phyloP scores from a whole-genome alignment of 2,888 invertebrate species.

The Clitarchus hookeri region DNA sequence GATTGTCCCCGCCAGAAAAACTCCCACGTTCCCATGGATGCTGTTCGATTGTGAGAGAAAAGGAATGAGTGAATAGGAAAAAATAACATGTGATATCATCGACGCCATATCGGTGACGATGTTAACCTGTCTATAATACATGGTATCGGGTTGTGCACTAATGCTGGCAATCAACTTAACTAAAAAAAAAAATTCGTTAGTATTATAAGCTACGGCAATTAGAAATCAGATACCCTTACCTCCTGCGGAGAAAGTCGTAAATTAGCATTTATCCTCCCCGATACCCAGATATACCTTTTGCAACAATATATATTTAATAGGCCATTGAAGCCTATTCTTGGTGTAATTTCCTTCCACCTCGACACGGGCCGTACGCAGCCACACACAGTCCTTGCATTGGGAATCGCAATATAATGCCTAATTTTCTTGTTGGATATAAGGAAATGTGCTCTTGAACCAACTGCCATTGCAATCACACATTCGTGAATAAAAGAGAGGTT shows the following conservation, averaged over 20 bases:
- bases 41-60: too few species aligned
- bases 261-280: background rate
- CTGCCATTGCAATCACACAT: slow-evolving; percentile 31
- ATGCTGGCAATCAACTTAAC: too few species aligned
- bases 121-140: too few species aligned
- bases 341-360: background rate
- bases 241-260: background rate
- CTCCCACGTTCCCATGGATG: too few species aligned
- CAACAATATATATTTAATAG: background rate
- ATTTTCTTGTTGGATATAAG: slow-evolving; percentile 25
- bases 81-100: too few species aligned
- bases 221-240: background rate
- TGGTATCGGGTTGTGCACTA: too few species aligned
- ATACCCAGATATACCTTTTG: background rate
- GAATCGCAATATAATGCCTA: slow-evolving; percentile 5
- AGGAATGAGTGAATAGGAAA: too few species aligned
- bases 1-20: too few species aligned
- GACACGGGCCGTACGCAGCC: background rate
- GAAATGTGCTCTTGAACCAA: slow-evolving; percentile 35
- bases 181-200: background rate
- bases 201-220: too few species aligned
- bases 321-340: background rate
- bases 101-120: too few species aligned
- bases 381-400: background rate
- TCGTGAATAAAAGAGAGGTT: background rate